phyloP scores from a whole-genome alignment of 2,797 vertebrate genomes.

The Anomalospiza imberbis region DNA sequence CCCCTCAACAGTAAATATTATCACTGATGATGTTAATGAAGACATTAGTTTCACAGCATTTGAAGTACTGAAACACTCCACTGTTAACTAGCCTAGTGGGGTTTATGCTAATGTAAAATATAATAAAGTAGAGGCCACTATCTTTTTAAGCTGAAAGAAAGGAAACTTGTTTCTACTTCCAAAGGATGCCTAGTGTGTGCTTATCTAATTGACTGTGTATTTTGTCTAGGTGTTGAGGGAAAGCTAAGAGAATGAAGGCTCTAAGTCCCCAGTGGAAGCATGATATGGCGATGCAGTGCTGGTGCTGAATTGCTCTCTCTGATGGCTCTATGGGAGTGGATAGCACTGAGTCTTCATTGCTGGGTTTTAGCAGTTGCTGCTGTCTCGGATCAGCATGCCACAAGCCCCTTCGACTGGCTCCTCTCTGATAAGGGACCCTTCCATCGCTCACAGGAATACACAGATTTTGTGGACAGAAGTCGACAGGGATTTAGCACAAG shows the following conservation, averaged over 20 bases:
- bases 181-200: conserved; percentile 57
- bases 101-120: conserved; percentile 58
- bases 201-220: conserved; percentile 74
- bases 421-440: conserved; percentile 98
- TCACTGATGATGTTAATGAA: conserved; percentile 56
- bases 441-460: conserved; percentile 95
- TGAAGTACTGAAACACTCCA: conserved; percentile 42
- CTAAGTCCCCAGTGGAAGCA: conserved; percentile 86
- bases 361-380: conserved; percentile 82
- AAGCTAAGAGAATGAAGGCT: conserved; percentile 90
- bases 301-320: conserved; percentile 89
- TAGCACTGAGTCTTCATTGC: conserved; percentile 94
- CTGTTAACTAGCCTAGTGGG: conserved; percentile 61
- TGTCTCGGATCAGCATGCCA: conserved; percentile 88
- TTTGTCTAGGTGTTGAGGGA: conserved; percentile 84
- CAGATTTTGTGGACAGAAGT: conserved; percentile 97
- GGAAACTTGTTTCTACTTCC: conserved; percentile 31
- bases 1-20: conserved; percentile 50
- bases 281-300: conserved; percentile 84
- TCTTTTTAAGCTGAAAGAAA: conserved; percentile 55
- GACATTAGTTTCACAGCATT: conserved; percentile 50
- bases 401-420: conserved; percentile 96
- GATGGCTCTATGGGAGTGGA: conserved; percentile 98
- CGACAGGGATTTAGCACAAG: conserved; percentile 95
- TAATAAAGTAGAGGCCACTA: conserved; percentile 43